Evolutionary conservation across 2,113 vertebrate species (phyloP).

Genomic region (Martes martes): DNA sequence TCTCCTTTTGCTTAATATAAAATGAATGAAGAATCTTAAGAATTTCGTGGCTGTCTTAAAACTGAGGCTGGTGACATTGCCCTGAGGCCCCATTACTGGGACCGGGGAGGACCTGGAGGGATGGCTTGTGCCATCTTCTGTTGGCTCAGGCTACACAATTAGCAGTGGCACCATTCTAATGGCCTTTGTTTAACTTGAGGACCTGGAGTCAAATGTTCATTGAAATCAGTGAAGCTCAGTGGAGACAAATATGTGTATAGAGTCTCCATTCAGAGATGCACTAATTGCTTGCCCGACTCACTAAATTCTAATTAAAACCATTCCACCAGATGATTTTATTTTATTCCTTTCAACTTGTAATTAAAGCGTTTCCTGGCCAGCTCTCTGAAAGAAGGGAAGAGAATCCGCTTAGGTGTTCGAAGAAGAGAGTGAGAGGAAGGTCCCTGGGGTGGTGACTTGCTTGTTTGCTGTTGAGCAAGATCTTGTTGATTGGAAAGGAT

Average conservation of each 20-base stretch:
- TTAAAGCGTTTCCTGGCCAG: conserved; percentile 68
- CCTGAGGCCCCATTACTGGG: background rate
- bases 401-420: conserved; percentile 25
- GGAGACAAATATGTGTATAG: conserved; percentile 44
- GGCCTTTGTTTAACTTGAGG: conserved; percentile 51
- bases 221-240: conserved; percentile 39
- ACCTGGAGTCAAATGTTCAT: conserved; percentile 46
- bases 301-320: conserved; percentile 80
- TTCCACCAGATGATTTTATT: conserved; percentile 75
- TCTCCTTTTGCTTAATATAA: background rate
- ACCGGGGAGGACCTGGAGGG: background rate
- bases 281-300: conserved; percentile 71
- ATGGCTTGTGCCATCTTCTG: background rate
- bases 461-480: background rate
- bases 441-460: background rate
- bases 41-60: background rate
- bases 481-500: background rate
- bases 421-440: background rate
- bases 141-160: background rate
- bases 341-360: conserved; percentile 76
- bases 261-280: conserved; percentile 62
- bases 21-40: background rate
- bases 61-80: background rate
- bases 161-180: background rate
- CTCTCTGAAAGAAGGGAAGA: conserved; percentile 45